Conservation (phyloP, 2,113 vertebrate species). For the Dendrocopos noguchii region DNA sequence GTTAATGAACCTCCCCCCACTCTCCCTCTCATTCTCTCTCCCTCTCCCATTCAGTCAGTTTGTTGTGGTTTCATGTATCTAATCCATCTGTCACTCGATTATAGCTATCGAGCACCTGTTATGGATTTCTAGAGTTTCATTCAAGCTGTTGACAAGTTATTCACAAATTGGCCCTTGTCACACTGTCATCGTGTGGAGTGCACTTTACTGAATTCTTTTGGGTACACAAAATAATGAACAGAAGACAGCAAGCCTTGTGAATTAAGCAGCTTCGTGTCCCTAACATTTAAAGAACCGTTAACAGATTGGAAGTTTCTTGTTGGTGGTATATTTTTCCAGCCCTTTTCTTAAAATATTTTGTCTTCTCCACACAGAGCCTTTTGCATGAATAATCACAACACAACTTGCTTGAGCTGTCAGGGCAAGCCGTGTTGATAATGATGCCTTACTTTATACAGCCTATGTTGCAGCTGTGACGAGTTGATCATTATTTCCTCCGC, state of each 20-base stretch:
- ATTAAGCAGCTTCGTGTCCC: conserved; percentile 45
- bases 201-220: conserved; percentile 74
- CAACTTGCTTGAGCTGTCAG: conserved; percentile 27
- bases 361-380: neutral
- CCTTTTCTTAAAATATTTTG: conserved; percentile 60
- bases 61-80: conserved; percentile 76
- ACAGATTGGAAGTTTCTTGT: conserved; percentile 45
- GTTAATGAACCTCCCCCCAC: conserved; percentile 73
- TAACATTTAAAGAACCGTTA: conserved; percentile 12
- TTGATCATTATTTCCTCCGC: neutral
- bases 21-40: conserved; percentile 61
- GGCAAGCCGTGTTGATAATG: conserved; percentile 18
- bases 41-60: conserved; percentile 72
- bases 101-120: conserved; percentile 75
- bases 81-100: conserved; percentile 78
- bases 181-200: conserved; percentile 68
- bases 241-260: conserved; percentile 54
- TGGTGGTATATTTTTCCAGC: conserved; percentile 16
- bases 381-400: conserved; percentile 30
- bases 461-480: conserved; percentile 28
- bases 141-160: conserved; percentile 77
- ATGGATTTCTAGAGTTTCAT: conserved; percentile 75
- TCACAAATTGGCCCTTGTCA: conserved; percentile 75
- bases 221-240: conserved; percentile 72
- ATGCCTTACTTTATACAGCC: neutral